A percentile compares a stretch with the other conserved stretches of the same genome.
Conservation (phyloP, 2,113 vertebrate genomes). For the Peromyscus leucopus region DNA sequence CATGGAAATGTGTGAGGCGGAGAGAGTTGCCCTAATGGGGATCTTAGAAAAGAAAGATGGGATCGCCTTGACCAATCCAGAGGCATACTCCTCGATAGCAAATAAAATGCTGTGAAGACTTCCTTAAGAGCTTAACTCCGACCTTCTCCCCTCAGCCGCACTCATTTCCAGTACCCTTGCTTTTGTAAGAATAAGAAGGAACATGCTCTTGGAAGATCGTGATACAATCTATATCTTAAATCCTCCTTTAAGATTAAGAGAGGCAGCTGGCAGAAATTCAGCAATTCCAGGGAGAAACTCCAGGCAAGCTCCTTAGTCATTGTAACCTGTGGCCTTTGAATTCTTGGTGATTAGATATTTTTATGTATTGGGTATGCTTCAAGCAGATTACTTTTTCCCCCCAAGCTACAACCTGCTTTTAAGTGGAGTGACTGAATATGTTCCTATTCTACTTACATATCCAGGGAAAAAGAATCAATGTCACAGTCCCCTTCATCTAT, state of each 20-base stretch:
- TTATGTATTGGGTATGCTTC: slow-evolving; percentile 16
- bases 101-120: background rate
- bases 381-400: background rate
- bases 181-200: slow-evolving; percentile 49
- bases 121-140: background rate
- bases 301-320: background rate
- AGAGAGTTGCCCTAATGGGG: background rate
- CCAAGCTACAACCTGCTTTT: slow-evolving; percentile 26
- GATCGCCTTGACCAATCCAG: background rate
- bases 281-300: background rate
- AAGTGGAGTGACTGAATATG: background rate
- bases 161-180: background rate
- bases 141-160: background rate
- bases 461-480: slow-evolving; percentile 24
- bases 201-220: slow-evolving; percentile 35
- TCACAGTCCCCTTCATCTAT: slow-evolving; percentile 26
- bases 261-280: background rate
- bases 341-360: slow-evolving; percentile 40
- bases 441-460: slow-evolving; percentile 23
- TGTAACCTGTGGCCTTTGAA: background rate
- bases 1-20: background rate
- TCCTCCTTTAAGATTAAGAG: background rate
- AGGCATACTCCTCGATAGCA: background rate
- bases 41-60: background rate
- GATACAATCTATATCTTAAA: slow-evolving; percentile 38